Conservation (phyloP, 2,888 invertebrate genomes). For the Drosophila macrospina region DNA sequence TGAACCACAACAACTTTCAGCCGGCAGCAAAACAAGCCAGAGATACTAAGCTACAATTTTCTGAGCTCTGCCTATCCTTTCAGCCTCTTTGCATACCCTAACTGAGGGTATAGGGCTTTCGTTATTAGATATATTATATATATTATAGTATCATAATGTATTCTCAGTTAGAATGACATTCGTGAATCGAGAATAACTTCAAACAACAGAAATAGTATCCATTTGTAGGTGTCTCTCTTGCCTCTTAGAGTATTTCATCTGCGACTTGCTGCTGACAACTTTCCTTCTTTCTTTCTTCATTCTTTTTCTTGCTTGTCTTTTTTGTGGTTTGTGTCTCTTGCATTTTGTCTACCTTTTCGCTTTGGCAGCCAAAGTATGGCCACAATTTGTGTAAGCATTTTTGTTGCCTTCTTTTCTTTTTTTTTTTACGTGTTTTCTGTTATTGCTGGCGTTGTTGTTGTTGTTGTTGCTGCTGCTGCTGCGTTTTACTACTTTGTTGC, state of each 20-base stretch:
- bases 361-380: conserved; percentile 38
- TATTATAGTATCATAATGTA: neutral
- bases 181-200: neutral
- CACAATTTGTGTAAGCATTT: conserved; percentile 53
- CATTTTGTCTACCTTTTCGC: conserved; percentile 53
- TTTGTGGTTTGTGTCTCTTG: conserved; percentile 13
- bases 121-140: neutral
- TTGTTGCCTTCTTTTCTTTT: conserved; percentile 20
- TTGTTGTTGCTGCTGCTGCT: conserved; percentile 21
- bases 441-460: conserved; percentile 14
- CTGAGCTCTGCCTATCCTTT: conserved; percentile 54
- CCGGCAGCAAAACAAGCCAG: conserved; percentile 71
- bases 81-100: conserved; percentile 31
- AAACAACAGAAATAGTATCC: too few relatives aligned
- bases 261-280: neutral
- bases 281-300: neutral
- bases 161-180: neutral
- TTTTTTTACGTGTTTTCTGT: neutral
- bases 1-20: conserved; percentile 43
- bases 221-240: neutral
- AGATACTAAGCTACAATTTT: conserved; percentile 73
- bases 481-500: conserved; percentile 54
- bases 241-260: neutral
- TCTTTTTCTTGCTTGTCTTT: neutral
- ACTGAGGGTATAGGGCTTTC: neutral